phyloP scores from a whole-genome alignment of 2,888 invertebrate genomes.

The Caenorhabditis imperialis region DNA sequence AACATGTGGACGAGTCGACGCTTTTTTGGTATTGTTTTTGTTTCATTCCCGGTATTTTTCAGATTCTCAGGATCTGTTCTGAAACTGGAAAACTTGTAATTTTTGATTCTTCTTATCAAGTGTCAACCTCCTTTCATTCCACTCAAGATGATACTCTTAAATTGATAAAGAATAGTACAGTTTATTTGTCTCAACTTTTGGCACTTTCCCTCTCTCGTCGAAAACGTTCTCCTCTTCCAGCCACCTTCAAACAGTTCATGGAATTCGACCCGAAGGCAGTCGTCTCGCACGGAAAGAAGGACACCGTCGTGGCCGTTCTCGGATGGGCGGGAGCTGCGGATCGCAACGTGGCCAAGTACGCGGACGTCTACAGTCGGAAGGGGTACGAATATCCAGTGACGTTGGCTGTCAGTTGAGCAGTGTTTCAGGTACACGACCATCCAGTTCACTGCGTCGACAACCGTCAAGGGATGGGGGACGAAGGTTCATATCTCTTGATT shows the following conservation, averaged over 20 bases:
- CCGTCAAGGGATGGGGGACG: constrained; percentile 29
- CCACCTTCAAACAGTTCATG: constrained; percentile 11
- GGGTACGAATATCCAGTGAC: constrained; percentile 10
- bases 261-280: constrained; percentile 5
- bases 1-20: too few species aligned
- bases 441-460: constrained; percentile 31
- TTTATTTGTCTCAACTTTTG: too few species aligned
- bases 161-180: too few species aligned
- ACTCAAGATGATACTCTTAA: too few species aligned
- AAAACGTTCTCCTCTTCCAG: neutral
- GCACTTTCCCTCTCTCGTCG: neutral
- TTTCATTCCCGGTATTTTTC: too few species aligned
- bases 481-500: constrained; percentile 4
- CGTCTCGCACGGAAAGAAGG: constrained; percentile 24
- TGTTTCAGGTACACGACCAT: constrained; percentile 43
- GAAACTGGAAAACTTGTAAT: neutral
- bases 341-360: constrained; percentile 41
- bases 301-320: constrained; percentile 41
- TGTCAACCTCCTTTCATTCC: too few species aligned
- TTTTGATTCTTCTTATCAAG: too few species aligned
- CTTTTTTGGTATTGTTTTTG: constrained; percentile 22
- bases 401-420: neutral
- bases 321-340: constrained; percentile 55
- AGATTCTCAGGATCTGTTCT: too few species aligned
- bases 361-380: constrained; percentile 41